Percentiles rank a stretch among this genome's conserved stretches.
Evolutionary conservation across 2,888 invertebrate genomes (phyloP).

Genomic region (Nebria salina): DNA sequence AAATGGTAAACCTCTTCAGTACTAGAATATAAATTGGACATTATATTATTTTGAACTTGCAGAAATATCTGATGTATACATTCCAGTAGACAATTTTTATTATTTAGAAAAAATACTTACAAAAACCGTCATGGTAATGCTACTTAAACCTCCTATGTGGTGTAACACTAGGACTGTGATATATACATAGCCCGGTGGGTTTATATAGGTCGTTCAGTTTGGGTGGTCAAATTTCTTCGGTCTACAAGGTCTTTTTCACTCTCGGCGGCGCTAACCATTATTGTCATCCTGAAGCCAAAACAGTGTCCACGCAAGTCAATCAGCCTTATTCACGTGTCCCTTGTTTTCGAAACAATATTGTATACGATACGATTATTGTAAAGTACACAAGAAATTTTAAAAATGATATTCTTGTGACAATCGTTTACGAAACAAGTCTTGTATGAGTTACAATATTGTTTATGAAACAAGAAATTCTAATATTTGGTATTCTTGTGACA

Average conservation of each 20-base stretch:
- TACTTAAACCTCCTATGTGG: conserved; percentile 37
- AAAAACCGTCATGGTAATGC: conserved; percentile 51
- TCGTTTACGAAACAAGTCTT: no score
- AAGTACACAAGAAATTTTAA: no score
- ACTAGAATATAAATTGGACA: neutral
- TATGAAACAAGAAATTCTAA: no score
- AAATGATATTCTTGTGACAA: no score
- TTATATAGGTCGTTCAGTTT: conserved; percentile 43
- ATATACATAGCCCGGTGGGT: conserved; percentile 25
- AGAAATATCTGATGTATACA: neutral
- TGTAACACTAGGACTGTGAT: conserved; percentile 43
- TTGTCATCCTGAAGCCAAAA: conserved; percentile 37
- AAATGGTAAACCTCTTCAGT: no score
- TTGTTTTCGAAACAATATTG: no score
- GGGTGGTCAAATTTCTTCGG: conserved; percentile 37
- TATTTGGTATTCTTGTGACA: no score
- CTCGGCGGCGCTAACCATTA: conserved; percentile 26
- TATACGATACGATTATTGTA: no score
- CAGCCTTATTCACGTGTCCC: no score
- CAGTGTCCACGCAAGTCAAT: conserved; percentile 24
- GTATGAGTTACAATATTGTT: no score
- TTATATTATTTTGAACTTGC: neutral
- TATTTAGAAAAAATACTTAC: conserved; percentile 50
- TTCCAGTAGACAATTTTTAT: neutral
- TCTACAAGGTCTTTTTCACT: conserved; percentile 47